Evolutionary conservation across 2,888 invertebrate genomes (phyloP).

Genomic region (Fragum fragum): DNA sequence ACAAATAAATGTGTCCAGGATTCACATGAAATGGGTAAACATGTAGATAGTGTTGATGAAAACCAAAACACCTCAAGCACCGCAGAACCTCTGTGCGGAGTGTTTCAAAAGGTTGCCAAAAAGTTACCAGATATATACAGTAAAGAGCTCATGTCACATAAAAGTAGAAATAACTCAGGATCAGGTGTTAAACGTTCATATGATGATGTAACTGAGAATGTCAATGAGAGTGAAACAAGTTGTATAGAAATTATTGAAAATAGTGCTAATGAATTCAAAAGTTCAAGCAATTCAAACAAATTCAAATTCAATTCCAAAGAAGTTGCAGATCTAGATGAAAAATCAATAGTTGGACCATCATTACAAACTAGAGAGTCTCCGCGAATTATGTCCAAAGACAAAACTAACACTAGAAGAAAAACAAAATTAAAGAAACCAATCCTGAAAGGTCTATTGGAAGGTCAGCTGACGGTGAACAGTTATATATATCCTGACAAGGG

Average conservation of each 20-base stretch:
- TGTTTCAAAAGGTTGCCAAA: conserved; percentile 9
- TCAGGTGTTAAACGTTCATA: background rate
- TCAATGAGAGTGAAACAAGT: background rate
- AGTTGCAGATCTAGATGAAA: background rate
- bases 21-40: background rate
- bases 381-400: background rate
- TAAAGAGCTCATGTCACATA: background rate
- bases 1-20: background rate
- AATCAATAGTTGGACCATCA: background rate
- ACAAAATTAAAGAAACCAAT: conserved; percentile 15
- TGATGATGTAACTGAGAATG: background rate
- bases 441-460: conserved; percentile 28
- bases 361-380: background rate
- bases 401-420: background rate
- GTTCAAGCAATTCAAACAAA: background rate
- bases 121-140: background rate
- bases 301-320: background rate
- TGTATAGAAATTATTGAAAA: background rate
- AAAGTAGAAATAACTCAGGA: background rate
- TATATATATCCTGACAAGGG: background rate
- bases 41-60: background rate
- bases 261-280: background rate
- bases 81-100: background rate
- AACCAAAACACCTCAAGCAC: background rate
- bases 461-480: conserved; percentile 2